Evolutionary conservation across 1,140 invertebrate genomes (phyloP), one percentile per base, ranked within the genome.

Genomic region (Drosophila seguyi): DNA sequence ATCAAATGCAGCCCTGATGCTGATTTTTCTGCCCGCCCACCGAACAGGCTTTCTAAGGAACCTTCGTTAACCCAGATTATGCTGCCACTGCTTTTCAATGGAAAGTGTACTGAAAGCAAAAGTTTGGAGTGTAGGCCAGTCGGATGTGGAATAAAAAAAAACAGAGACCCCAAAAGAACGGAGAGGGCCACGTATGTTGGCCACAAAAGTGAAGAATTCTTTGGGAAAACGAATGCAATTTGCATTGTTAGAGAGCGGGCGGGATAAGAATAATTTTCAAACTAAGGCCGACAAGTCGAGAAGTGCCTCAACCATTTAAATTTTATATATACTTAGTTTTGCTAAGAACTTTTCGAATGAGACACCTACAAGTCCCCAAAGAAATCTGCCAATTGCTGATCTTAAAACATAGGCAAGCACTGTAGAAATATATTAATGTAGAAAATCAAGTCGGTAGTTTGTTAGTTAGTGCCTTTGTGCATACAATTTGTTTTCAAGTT

Each of bases 51-150:
- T 73, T 75, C 74, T 67, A 71, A 82, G 78, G 78, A 68, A 71
- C 75, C 80, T 90, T 88, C 85, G 84, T 88, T 88, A 88, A 85
- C 84, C 84, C 58, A 88, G 84, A 78, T 88, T 84, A 53, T 18
- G 39, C 27, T 50, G 44, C 44, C 48, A 39, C 27, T 56, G 56
- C 59, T 58, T 75, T 59, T 75, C 75, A 55, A 78, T 78, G 63
- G 67, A 81, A 63, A 31, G 39, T 57, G 55, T 67, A 74, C 77
- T 77, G 76, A 87, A 90, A 90, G 85, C 72, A 58, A 84, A 73
- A 81, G 85, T 84, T 87, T 84, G 72, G 80, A 87, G 80, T 88
- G 72, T 41, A 59, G 55, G 36, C 52, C 62, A 47, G 75, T 38
- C 38, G 41, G 45, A n/a, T 31, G 36, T 13, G 36, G 13, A 47